Evolutionary conservation across 2,113 vertebrate genomes (phyloP).

Genomic region (Brachypodius melanocephalos): DNA sequence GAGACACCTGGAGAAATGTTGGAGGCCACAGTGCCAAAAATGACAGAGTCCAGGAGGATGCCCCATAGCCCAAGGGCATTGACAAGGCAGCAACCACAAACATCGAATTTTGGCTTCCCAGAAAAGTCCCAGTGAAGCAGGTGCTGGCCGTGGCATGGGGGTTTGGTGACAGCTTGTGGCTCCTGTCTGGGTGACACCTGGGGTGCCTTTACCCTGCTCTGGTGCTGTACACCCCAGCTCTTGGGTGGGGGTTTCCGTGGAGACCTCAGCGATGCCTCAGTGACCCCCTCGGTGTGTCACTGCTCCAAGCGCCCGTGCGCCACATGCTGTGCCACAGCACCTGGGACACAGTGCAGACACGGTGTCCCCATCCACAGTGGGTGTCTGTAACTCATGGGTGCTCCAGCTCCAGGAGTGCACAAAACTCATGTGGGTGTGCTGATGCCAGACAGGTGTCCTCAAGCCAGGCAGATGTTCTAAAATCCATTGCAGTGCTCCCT

Average conservation of each 20-base stretch:
- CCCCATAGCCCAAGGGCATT: fast-evolving
- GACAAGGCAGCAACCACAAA: fast-evolving
- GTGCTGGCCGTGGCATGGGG: fast-evolving
- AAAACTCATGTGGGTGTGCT: not conserved
- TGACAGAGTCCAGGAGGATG: fast-evolving
- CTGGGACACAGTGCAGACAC: not conserved
- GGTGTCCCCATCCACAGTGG: not conserved
- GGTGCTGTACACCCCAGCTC: fast-evolving
- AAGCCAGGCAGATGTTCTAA: not conserved
- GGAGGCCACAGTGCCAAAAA: fast-evolving
- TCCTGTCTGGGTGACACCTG: not conserved
- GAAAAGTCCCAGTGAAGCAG: fast-evolving
- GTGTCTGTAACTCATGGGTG: not conserved
- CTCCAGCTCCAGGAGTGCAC: not conserved
- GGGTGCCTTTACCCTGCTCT: not conserved
- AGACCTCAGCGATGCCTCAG: fast-evolving
- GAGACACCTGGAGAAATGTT: not conserved
- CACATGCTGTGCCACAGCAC: not conserved
- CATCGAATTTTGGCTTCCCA: not conserved
- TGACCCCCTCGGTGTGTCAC: fast-evolving
- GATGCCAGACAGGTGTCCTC: not conserved
- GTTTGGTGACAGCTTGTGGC: not conserved
- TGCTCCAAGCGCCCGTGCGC: fast-evolving
- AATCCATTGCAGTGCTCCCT: not conserved
- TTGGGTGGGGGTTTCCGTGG: fast-evolving